Percentiles rank a stretch among this genome's conserved stretches.
These are phyloP conservation scores for Serripes groenlandicus DNA, from an alignment of 2,888 invertebrate species.

Conservation along the genomic window DNA sequence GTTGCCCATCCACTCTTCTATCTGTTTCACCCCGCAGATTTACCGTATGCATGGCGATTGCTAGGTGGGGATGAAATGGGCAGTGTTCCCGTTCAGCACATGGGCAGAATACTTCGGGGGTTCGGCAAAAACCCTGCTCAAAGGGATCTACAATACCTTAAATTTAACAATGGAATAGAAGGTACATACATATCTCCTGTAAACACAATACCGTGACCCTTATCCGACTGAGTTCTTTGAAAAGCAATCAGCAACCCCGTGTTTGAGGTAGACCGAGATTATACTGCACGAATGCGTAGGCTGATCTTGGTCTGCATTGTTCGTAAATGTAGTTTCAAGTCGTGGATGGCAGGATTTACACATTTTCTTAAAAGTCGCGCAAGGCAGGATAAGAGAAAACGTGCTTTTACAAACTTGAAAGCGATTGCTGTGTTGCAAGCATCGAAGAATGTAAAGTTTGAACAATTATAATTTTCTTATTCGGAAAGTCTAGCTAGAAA, in stretches of 20 bases:
- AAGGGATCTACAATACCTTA: slow-evolving; percentile 39
- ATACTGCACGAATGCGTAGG: no score
- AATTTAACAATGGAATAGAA: slow-evolving; percentile 36
- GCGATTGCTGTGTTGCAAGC: no score
- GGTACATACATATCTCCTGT: neutral
- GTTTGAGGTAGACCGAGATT: neutral
- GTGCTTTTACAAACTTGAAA: no score
- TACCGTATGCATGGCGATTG: slow-evolving; percentile 71
- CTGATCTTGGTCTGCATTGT: no score
- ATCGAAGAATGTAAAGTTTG: no score
- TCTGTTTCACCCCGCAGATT: slow-evolving; percentile 46
- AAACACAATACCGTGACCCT: neutral
- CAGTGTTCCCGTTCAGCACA: slow-evolving; percentile 72
- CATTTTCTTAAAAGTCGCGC: no score
- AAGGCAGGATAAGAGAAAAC: no score
- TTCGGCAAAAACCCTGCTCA: slow-evolving; percentile 50
- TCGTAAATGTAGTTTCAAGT: no score
- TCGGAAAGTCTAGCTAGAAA: no score
- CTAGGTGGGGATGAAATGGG: slow-evolving; percentile 70
- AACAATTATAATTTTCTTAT: no score
- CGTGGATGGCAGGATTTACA: no score
- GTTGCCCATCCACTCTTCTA: neutral
- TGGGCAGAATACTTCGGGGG: slow-evolving; percentile 50
- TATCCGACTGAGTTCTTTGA: neutral
- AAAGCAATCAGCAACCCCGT: neutral